Evolutionary conservation across 2,888 invertebrate genomes (phyloP), one percentile per base, ranked within the genome.

Genomic region (Hypercompe scribonia): DNA sequence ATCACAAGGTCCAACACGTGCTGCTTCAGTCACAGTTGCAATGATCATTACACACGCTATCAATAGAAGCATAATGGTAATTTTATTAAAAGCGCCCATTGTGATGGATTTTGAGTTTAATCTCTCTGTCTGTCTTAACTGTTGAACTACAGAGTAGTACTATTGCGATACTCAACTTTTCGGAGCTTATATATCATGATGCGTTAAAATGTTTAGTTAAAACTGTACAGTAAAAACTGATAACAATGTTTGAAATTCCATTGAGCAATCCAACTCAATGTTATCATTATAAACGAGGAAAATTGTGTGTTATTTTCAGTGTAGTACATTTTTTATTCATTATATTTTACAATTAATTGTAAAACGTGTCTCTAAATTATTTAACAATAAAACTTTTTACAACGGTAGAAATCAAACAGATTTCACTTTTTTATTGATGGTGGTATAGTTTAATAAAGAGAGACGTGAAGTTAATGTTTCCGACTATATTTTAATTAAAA

Each of bases 21-120:
- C 34, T 33, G 50, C 34, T 36, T 18, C 28, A 58, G 36, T 58
- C 1, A 54, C 36, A 54, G 54, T 68, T 11, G 54, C 54, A 34
- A 54, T 36, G 7, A n/a, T n/a, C 24, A 54, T 54, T 18, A 68
- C 13, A 54, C 50, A 68, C 24, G 54, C 54, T 18, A 68, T 34
- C 13, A 68, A n/a, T 15, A 68, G 0, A 46, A 68, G 54, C 13
- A 68, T 28, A 54, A 54, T 68, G n/a, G 54, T 54, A n/a, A 58
- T 18, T 68, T 58, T 68, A n/a, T 68, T 68, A n/a, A 54, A 58
- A 36, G 54, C 54, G 0, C 15, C 68, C 36, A 68, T 68, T 54
- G 33, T 36, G 18, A 54, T 8, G 11, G 13, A 67, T 31, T 33
- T 10, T 24, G 46, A 50, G 34, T 65, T 65, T 24, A n/a, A 28